phyloP scores from a whole-genome alignment of 2,888 invertebrate genomes.

The Cancer borealis region DNA sequence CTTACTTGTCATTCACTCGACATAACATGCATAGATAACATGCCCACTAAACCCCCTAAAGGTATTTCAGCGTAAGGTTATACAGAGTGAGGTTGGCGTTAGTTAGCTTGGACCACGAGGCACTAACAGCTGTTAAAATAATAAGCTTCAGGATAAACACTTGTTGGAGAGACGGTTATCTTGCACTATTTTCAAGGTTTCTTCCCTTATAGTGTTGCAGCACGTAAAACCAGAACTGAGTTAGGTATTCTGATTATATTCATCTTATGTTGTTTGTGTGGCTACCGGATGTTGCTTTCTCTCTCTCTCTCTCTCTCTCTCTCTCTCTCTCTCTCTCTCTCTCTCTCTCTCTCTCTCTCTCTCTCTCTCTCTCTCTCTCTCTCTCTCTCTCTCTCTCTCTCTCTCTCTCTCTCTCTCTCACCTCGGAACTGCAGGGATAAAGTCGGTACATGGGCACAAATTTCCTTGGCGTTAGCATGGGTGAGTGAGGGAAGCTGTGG shows the following conservation, averaged over 20 bases:
- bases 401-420: constrained; percentile 50
- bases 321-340: constrained; percentile 31
- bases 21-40: too few species aligned
- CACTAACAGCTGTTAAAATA: too few species aligned
- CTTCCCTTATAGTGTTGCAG: too few species aligned
- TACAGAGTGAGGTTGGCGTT: too few species aligned
- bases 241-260: too few species aligned
- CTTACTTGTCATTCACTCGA: too few species aligned
- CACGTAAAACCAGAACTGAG: too few species aligned
- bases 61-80: too few species aligned
- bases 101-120: too few species aligned
- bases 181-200: not conserved
- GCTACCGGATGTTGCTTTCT: not conserved
- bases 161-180: not conserved
- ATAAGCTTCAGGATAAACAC: too few species aligned
- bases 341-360: constrained; percentile 25
- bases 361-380: constrained; percentile 49
- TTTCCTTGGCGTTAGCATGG: constrained; percentile 59
- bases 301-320: constrained; percentile 22
- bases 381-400: not conserved
- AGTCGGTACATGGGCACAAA: constrained; percentile 53
- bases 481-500: constrained; percentile 71
- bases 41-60: too few species aligned
- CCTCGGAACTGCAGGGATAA: constrained; percentile 69
- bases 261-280: too few species aligned